phyloP scores from a whole-genome alignment of 2,113 vertebrate genomes.

The Etheostoma spectabile region DNA sequence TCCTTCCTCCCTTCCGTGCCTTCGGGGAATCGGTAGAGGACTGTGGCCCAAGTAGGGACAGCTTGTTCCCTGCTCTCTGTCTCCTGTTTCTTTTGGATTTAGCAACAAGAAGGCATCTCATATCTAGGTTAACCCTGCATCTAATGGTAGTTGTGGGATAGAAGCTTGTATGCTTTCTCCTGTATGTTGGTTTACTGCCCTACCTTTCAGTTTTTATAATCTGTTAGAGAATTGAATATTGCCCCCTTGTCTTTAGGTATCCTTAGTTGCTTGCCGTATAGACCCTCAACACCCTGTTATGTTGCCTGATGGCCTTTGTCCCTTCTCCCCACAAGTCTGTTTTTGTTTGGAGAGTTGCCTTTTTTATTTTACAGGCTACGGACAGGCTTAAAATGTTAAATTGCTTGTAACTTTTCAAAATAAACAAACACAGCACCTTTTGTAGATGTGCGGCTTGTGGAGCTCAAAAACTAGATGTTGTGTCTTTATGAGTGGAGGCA shows the following conservation, averaged over 20 bases:
- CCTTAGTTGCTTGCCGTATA: constrained; percentile 71
- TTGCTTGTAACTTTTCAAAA: constrained; percentile 54
- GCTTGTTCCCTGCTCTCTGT: constrained; percentile 87
- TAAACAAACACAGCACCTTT: constrained; percentile 60
- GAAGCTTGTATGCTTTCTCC: constrained; percentile 83
- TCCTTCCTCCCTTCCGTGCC: constrained; percentile 75
- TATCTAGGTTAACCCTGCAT: constrained; percentile 86
- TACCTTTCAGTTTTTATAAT: constrained; percentile 63
- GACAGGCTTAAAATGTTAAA: not conserved
- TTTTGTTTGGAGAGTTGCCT: constrained; percentile 72
- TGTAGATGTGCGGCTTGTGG: constrained; percentile 2
- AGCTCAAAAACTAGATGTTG: constrained; percentile 10
- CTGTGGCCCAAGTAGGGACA: constrained; percentile 81
- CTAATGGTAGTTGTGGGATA: constrained; percentile 78
- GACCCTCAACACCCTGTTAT: constrained; percentile 53
- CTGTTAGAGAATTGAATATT: constrained; percentile 47
- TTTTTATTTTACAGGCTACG: constrained; percentile 31
- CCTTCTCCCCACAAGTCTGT: constrained; percentile 66
- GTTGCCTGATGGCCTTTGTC: constrained; percentile 58
- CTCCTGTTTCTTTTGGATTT: constrained; percentile 78
- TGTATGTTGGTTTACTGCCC: constrained; percentile 69
- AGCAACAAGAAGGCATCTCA: constrained; percentile 85
- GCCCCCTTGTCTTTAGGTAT: constrained; percentile 41
- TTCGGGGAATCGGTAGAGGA: constrained; percentile 84
- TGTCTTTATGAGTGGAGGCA: constrained; percentile 4